Conservation (phyloP, 2,797 vertebrate species). For the Threskiornis aethiopicus region DNA sequence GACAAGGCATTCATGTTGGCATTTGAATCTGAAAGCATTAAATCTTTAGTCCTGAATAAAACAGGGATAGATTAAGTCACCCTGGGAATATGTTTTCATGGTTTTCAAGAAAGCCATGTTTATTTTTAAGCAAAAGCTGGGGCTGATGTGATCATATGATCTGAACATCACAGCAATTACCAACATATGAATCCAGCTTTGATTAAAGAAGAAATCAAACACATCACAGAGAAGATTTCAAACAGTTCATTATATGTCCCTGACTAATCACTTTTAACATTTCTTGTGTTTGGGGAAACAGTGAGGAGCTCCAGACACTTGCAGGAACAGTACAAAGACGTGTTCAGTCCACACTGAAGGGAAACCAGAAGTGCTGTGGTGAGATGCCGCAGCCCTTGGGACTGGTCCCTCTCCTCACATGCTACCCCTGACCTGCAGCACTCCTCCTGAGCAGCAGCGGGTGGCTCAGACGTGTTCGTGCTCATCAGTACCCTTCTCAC, state of each 20-base stretch:
- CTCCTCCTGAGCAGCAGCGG: background rate
- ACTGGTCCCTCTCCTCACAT: rapidly evolving
- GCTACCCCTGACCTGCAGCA: background rate
- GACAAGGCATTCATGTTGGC: background rate
- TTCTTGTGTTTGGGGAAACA: background rate
- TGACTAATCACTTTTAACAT: background rate
- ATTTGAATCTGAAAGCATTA: background rate
- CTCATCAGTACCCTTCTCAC: background rate
- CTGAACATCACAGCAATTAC: background rate
- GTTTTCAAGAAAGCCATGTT: background rate
- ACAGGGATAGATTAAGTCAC: background rate
- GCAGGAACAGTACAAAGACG: background rate
- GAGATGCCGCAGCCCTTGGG: background rate
- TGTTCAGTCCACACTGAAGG: background rate
- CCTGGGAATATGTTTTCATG: background rate
- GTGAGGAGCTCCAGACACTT: background rate
- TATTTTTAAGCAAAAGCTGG: background rate
- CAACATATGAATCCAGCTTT: background rate
- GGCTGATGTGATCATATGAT: background rate
- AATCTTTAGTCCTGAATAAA: background rate
- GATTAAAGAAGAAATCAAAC: background rate
- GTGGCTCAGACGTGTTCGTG: rapidly evolving
- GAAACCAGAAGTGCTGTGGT: background rate
- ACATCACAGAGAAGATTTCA: background rate
- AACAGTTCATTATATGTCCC: rapidly evolving